phyloP scores from a whole-genome alignment of 2,113 vertebrate genomes.

The Oryzias curvinotus region DNA sequence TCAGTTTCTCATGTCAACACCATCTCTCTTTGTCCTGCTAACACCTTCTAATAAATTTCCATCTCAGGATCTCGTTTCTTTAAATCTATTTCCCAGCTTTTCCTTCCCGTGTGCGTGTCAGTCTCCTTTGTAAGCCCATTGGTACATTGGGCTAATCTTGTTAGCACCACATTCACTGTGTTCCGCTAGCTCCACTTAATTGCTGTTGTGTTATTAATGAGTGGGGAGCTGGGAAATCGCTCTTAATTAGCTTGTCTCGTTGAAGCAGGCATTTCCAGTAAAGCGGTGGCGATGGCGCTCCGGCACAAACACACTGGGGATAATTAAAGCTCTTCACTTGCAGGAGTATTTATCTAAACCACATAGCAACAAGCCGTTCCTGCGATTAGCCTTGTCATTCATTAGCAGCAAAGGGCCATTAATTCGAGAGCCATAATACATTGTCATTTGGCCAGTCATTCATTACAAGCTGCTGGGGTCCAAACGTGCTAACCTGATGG shows the following conservation, averaged over 20 bases:
- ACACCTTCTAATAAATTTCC: conserved; percentile 41
- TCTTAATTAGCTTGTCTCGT: conserved; percentile 98
- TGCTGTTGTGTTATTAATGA: conserved; percentile 99
- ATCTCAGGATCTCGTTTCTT: conserved; percentile 6
- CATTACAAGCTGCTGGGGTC: conserved; percentile 18
- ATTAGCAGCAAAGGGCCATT: conserved; percentile 70
- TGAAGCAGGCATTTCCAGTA: conserved; percentile 81
- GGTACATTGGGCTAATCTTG: conserved; percentile 80
- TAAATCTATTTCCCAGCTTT: conserved; percentile 24
- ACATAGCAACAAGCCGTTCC: conserved; percentile 76
- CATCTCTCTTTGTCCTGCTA: conserved; percentile 19
- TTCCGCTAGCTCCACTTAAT: conserved; percentile 93
- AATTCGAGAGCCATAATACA: conserved; percentile 53
- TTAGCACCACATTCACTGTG: conserved; percentile 84
- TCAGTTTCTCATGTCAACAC: conserved; percentile 19
- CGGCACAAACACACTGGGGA: conserved; percentile 90
- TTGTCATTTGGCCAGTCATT: conserved; percentile 60
- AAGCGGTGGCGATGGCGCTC: conserved; percentile 43
- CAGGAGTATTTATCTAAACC: conserved; percentile 97
- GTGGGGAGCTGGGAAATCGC: conserved; percentile 90
- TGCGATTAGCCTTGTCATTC: conserved; percentile 82
- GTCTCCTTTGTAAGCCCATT: conserved; percentile 67
- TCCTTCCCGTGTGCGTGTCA: conserved; percentile 12
- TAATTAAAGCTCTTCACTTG: conserved; percentile 96
- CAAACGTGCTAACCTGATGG: conserved; percentile 28